Evolutionary conservation across 64 coral and sea anemone species (phyloP), one percentile per base, ranked within the genome.

Genomic region (Stichodactyla helianthus): DNA sequence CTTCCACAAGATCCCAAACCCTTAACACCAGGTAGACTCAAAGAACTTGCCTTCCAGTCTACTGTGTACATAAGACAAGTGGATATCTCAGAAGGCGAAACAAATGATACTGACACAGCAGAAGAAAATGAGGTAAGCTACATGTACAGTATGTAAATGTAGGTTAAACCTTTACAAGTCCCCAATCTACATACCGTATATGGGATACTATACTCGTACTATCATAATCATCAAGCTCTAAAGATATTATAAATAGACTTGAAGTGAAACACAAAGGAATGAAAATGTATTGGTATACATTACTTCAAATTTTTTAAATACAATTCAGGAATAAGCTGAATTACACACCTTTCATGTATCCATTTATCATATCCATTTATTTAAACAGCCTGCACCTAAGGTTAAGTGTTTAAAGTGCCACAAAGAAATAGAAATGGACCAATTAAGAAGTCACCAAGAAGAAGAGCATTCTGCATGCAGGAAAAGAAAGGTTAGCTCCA

Each of bases 51-150:
- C 12, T 26, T 67, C 10, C 82, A 93, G 80, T 87, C 88, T 53
- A 86, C 58, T 7, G 82, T 93, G 0, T 89, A 93, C 64, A 83
- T 93, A 25, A 89, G 88, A 6, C 92, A 93, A 70, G 59, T 64
- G 77, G 77, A 65, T 22, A 80, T 82, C 12, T 5, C 51, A 35
- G 77, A 50, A 53, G 8, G 13, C 51, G 6, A 28, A 5, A 79
- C 6, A 18, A 17, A 53, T 4, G 51, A 17, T 15, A 7, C 14
- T 62, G 18, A 17, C 18, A 17, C 14, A 62, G 7, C 59, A 62
- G 13, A 62, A 4, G 59, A 62, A 62, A 62, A 62, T 17, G 59
- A 62, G 59, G 59, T n/a, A n/a, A n/a, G n/a, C n/a, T 62, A 62
- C 15, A 17, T 62, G 59, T 62, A 62, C 18, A 7, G 5, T 17